Percentiles rank a stretch among this genome's conserved stretches.
Conservation (phyloP, 2,113 vertebrate genomes). For the Spheniscus mendiculus region DNA sequence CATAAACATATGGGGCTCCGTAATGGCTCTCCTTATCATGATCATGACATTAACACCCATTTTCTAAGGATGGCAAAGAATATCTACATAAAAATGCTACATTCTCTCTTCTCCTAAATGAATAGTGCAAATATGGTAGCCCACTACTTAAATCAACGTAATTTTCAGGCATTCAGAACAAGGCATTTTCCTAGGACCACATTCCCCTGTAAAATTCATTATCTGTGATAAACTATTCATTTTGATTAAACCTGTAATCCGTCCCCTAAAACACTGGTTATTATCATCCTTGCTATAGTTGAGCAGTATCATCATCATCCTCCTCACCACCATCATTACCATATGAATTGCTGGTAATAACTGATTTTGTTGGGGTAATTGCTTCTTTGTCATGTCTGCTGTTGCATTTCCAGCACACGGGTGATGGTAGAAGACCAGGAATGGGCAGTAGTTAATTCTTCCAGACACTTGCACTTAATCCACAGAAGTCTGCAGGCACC, state of each 20-base stretch:
- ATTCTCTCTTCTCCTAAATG: background rate
- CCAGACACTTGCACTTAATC: background rate
- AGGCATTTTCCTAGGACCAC: constrained; percentile 27
- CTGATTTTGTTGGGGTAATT: constrained; percentile 65
- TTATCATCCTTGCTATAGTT: constrained; percentile 46
- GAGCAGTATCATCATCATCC: constrained; percentile 59
- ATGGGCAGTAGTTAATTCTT: constrained; percentile 33
- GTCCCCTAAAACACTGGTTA: constrained; percentile 49
- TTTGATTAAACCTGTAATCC: constrained; percentile 67
- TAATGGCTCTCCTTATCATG: background rate
- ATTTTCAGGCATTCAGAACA: constrained; percentile 67
- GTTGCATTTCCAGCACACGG: constrained; percentile 19
- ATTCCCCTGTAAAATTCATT: constrained; percentile 47
- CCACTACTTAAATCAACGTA: constrained; percentile 55
- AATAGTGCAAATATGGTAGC: constrained; percentile 47
- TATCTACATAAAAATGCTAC: constrained; percentile 5
- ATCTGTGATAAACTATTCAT: constrained; percentile 62
- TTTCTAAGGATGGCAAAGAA: background rate
- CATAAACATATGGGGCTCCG: background rate
- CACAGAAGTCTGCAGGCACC: background rate
- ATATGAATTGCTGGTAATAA: constrained; percentile 72
- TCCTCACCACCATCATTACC: constrained; percentile 62
- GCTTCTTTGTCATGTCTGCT: constrained; percentile 55
- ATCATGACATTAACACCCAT: background rate
- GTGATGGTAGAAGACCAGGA: constrained; percentile 21